A percentile compares a stretch with the other conserved stretches of the same genome.
phyloP scores from a whole-genome alignment of 2,797 vertebrate species.

The Poliocrania exsul region DNA sequence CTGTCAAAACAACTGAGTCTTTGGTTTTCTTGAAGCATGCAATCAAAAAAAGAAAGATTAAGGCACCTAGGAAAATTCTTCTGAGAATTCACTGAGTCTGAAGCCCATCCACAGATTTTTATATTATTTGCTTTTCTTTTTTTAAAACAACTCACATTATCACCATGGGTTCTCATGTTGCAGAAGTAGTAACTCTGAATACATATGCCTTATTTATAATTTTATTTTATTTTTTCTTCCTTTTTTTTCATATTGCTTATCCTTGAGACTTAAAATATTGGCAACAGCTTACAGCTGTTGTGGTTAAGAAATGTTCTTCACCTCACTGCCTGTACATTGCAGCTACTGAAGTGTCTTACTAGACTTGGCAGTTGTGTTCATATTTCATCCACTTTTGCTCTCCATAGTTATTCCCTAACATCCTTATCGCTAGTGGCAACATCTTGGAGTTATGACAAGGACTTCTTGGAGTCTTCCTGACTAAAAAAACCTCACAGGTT shows the following conservation, averaged over 20 bases:
- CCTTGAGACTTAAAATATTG: not conserved
- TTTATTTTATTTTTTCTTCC: not conserved
- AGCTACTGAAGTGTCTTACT: not conserved
- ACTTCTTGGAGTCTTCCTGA: not conserved
- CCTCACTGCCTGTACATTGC: not conserved
- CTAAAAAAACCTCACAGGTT: rapidly evolving
- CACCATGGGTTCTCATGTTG: not conserved
- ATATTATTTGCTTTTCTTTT: not conserved
- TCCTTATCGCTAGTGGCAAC: not conserved
- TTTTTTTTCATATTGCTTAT: not conserved
- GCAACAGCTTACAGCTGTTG: not conserved
- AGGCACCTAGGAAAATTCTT: not conserved
- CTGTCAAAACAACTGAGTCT: not conserved
- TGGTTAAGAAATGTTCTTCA: not conserved
- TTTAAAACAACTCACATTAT: not conserved
- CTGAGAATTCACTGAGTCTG: not conserved
- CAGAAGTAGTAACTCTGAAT: not conserved
- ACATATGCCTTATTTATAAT: not conserved
- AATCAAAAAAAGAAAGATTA: not conserved
- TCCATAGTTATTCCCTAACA: not conserved
- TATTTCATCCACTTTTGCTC: not conserved
- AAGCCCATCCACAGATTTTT: not conserved
- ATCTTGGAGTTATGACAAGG: not conserved
- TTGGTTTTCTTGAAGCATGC: not conserved
- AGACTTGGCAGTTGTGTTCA: rapidly evolving